Evolutionary conservation across 2,888 invertebrate species (phyloP).

Genomic region (Chalcosyrphus nemorum): DNA sequence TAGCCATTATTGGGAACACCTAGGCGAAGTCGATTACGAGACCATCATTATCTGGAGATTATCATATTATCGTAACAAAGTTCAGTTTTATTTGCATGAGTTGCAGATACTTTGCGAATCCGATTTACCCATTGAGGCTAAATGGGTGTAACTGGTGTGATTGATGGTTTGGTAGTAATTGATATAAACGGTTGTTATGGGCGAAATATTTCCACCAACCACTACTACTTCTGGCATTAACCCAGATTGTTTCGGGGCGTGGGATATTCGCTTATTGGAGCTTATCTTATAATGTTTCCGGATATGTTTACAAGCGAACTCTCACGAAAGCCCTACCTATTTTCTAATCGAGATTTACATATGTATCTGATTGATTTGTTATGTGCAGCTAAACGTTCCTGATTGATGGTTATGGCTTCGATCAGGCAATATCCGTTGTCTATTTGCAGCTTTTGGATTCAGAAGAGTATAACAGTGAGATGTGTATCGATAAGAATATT

Average conservation of each 20-base stretch:
- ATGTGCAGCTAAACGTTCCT: too few relatives aligned
- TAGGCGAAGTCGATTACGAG: neutral
- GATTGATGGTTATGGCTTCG: too few relatives aligned
- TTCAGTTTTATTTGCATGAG: constrained; percentile 34
- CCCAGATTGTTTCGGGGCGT: neutral
- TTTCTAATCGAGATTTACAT: too few relatives aligned
- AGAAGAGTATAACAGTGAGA: too few relatives aligned
- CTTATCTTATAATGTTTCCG: neutral
- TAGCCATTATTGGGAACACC: constrained; percentile 33
- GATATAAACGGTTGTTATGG: constrained; percentile 32
- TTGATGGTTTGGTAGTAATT: constrained; percentile 28
- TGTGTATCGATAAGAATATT: too few relatives aligned
- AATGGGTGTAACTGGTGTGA: constrained; percentile 20
- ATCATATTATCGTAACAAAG: constrained; percentile 33
- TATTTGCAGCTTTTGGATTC: too few relatives aligned
- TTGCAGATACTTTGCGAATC: neutral
- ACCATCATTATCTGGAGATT: constrained; percentile 24
- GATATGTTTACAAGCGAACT: too few relatives aligned
- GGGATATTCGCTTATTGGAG: neutral
- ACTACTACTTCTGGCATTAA: neutral
- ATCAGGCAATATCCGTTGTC: too few relatives aligned
- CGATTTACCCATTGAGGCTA: neutral
- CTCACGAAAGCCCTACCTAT: too few relatives aligned
- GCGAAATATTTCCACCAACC: neutral
- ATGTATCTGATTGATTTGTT: too few relatives aligned